Base-by-base conservation (phyloP, 92 coral and sea anemone genomes). In the Phenganax subtilis region DNA sequence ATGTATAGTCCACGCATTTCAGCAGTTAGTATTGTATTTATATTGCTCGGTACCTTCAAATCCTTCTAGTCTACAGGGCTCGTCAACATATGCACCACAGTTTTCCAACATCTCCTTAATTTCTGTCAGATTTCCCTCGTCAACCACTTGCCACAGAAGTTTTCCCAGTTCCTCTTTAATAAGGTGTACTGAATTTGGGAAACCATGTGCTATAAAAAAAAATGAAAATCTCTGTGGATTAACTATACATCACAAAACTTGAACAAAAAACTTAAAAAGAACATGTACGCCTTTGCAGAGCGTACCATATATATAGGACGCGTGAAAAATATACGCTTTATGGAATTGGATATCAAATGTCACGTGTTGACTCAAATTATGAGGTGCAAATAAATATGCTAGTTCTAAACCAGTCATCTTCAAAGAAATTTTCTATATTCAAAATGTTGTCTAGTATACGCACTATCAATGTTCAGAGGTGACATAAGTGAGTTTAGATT, bases 71-170 rank as follows among this genome's bases (percentile, higher is more conserved):
- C 30, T 57, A 64, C 72, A 57, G 6, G 59, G 16, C 59, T 77
- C 71, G 17, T 60, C 82, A 11, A 77, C 82, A 51, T 77, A 77
- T 57, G 82, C 82, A 8, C 82, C 82, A 77, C 82, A 77, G 44
- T 77, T 77, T 20, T 62, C 66, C 56, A 77, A 60, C 82, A 77
- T 77, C 17, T 60, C 82, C 30, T 62, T 77, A 60, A 58, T 77
- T 77, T 77, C 71, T 44, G 55, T 12, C 16, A 59, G 12, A 51
- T 77, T 62, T 77, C 59, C 82, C 3, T 62, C 72, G 37, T 77
- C 82, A 12, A 77, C 82, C 7, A 71, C 82, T 14, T 77, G 47
- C 82, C 82, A 77, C 72, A 77, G 44, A 10, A 60, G 59, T 44
- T 77, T 77, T 51, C 82, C 70, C 55, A 77, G 17, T 44, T 77